These are phyloP conservation scores for Carassius gibelio DNA, from an alignment of 2,113 vertebrate genomes.

Conservation along the genomic window DNA sequence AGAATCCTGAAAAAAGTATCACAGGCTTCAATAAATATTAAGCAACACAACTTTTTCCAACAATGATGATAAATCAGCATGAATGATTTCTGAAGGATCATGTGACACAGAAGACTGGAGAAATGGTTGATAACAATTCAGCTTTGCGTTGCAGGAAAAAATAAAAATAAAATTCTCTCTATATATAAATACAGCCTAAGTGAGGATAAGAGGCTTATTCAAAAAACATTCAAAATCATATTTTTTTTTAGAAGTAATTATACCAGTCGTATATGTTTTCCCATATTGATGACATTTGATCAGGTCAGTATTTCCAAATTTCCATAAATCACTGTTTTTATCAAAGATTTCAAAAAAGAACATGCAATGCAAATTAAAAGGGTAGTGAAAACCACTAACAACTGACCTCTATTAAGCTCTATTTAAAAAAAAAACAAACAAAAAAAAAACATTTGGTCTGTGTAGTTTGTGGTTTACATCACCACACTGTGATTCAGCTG, in stretches of 20 bases:
- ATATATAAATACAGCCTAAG: no score
- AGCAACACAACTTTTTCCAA: no score
- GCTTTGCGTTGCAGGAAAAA: no score
- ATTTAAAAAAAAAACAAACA: not conserved
- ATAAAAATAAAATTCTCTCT: no score
- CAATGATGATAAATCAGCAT: no score
- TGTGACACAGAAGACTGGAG: no score
- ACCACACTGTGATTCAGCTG: not conserved
- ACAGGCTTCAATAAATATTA: no score
- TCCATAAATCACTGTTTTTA: not conserved
- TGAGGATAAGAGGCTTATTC: no score
- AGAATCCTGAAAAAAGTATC: no score
- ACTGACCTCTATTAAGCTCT: not conserved
- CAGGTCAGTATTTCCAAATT: not conserved
- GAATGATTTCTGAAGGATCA: no score
- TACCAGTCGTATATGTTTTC: not conserved
- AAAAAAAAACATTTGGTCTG: not conserved
- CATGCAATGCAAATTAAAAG: not conserved
- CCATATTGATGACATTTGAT: not conserved
- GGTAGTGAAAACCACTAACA: not conserved
- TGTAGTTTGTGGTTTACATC: not conserved
- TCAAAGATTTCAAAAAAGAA: not conserved
- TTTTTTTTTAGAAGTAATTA: not conserved
- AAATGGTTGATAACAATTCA: no score
- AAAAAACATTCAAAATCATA: no score